These are phyloP conservation scores for Adela reaumurella DNA, from an alignment of 2,888 invertebrate species.

Conservation along the genomic window DNA sequence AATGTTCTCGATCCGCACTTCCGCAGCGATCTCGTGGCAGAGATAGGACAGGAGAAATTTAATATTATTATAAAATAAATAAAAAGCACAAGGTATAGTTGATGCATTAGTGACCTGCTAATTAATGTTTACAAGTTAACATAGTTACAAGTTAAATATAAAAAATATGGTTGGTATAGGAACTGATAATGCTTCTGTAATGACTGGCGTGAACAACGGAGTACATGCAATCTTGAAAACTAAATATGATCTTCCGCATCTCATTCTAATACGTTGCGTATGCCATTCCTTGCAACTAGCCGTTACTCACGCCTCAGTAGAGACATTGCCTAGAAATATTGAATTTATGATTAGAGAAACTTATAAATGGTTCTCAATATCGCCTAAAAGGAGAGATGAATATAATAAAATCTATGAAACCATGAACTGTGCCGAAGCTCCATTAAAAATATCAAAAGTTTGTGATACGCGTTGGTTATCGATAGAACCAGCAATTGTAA, in stretches of 20 bases:
- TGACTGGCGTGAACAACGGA: conserved; percentile 19
- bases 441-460: conserved; percentile 17
- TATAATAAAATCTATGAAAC: conserved; percentile 15
- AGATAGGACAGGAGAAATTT: conserved; percentile 9
- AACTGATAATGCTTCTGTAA: conserved; percentile 21
- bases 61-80: conserved; percentile 12
- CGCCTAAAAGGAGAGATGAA: conserved; percentile 13
- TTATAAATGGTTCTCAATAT: conserved; percentile 19
- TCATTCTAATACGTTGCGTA: conserved; percentile 15
- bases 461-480: conserved; percentile 19
- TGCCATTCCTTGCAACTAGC: conserved; percentile 19
- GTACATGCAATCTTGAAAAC: conserved; percentile 16
- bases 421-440: conserved; percentile 17
- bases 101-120: conserved; percentile 14
- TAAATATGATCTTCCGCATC: conserved; percentile 12
- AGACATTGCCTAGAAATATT: conserved; percentile 18
- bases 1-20: conserved; percentile 11
- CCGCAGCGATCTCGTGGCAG: conserved; percentile 4
- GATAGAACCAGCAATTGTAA: conserved; percentile 16
- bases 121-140: conserved; percentile 10
- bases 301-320: conserved; percentile 16
- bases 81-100: conserved; percentile 8
- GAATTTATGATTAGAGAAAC: conserved; percentile 20
- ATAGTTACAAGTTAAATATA: conserved; percentile 7
- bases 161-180: conserved; percentile 18